phyloP scores from a whole-genome alignment of 2,888 invertebrate species.

The Timema podura region DNA sequence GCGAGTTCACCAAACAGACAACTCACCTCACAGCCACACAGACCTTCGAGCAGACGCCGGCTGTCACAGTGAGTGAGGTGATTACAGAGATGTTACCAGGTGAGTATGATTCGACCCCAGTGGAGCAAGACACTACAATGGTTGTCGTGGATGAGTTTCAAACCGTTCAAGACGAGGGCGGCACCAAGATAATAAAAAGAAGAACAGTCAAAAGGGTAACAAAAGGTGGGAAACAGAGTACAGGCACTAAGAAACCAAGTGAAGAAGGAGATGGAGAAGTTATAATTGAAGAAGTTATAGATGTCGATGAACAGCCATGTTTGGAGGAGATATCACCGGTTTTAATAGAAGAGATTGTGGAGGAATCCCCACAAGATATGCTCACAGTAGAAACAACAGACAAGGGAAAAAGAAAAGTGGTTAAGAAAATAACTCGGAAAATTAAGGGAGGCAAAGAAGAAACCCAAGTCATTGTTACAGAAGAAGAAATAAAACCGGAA shows the following conservation, averaged over 20 bases:
- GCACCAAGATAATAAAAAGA: conserved; percentile 20
- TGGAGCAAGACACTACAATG: conserved; percentile 14
- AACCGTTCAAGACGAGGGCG: conserved; percentile 19
- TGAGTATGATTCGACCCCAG: conserved; percentile 27
- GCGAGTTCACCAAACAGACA: conserved; percentile 31
- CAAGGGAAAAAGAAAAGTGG: conserved; percentile 23
- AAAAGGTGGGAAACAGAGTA: conserved; percentile 23
- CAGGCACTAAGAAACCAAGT: conserved; percentile 19
- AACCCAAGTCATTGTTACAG: neutral
- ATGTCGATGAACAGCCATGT: conserved; percentile 37
- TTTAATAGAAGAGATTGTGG: conserved; percentile 47
- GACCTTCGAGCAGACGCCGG: conserved; percentile 27
- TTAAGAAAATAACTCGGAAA: neutral
- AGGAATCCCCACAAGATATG: conserved; percentile 15
- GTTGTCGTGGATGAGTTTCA: conserved; percentile 23
- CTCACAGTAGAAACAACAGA: conserved; percentile 32
- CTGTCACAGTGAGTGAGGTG: conserved; percentile 29
- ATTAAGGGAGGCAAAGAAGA: neutral
- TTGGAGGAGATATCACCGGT: conserved; percentile 30
- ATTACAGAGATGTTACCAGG: conserved; percentile 27
- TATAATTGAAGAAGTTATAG: conserved; percentile 28
- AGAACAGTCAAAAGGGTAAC: conserved; percentile 22
- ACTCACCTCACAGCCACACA: conserved; percentile 31
- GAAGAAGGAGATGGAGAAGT: conserved; percentile 28
- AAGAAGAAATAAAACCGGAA: neutral